Base-by-base conservation (phyloP, 2,797 vertebrate species). In the Takifugu rubripes region DNA sequence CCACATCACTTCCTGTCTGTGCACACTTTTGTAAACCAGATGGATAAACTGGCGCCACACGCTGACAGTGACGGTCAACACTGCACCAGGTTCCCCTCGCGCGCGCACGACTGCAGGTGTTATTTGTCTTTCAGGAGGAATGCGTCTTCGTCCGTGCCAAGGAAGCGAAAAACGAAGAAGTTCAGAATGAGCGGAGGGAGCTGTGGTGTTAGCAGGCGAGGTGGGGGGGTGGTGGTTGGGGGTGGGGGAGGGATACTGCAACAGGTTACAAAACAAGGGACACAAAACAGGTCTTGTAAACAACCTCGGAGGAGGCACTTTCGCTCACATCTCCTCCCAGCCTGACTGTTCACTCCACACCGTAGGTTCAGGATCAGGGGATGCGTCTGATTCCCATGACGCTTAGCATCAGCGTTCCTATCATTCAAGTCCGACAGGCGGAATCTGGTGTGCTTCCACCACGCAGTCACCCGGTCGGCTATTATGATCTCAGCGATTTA, bases 241-340 rank as follows among this genome's bases (percentile, higher is more conserved):
- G 65, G 56, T 45, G 68, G 77, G 68, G 72, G 68, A 69, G 75
- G 69, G 61, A 72, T 56, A 65, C 70, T 49, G 75, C 72, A 85
- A 85, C 65, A 54, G 76, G 86, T 87, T 84, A 84, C 79, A 76
- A 40, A 82, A 77, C 67, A 75, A 56, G 71, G 65, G 77, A 81
- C 81, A 70, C 78, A 78, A 89, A 90, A 89, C 79, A 81, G 66
- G 66, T 73, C 79, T 69, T 89, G 87, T 84, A 90, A 91, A 90
- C 90, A 89, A 82, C 86, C 62, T 42, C 29, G 54, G 55, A 58
- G 68, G 48, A 14, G 53, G 68, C 74, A 61, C 15, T 46, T 53
- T 56, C 46, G 61, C 56, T 60, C 50, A 36, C 5, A 3, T 40
- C 36, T 40, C 36, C 11, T 40, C 36, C 36, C 17, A 44, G 55